Evolutionary conservation across 2,797 vertebrate species (phyloP), one percentile per base, ranked within the genome.

Genomic region (Paedocypris micromegethes): DNA sequence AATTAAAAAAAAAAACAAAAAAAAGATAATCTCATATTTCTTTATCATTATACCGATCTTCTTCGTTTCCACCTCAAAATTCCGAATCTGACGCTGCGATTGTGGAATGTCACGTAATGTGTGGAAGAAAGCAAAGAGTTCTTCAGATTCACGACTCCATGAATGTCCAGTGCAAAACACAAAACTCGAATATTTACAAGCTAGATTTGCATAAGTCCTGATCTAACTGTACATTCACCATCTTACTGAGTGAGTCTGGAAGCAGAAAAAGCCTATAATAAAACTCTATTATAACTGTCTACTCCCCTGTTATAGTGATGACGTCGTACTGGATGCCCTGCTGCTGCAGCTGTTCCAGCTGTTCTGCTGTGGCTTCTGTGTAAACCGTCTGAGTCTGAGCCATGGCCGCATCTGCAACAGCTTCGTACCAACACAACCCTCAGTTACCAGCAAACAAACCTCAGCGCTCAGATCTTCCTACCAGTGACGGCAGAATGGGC

Each of bases 321-420:
- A 98, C 92, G 0, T 97, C 95, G 2, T 97, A 99, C 67, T 94
- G 92, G 82, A 98, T 91, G 66, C 91, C 93, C 51, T 94, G 89
- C 72, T 92, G 92, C 79, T 96, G 94, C 84, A 97, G 89, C 83
- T 93, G 92, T 73, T 92, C 93, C 70, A 94, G 86, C 85, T 93
- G 93, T 75, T 94, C 94, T 0, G 92, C 88, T 0, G 90, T 90
- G 0, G 92, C 87, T 77, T 97, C 94, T 0, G 93, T 9, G 74
- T 95, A 94, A 4, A 97, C 83, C 0, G 92, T 88, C 83, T 93
- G 94, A 0, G 90, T 86, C 83, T 97, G 93, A 0, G 89, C 89
- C 91, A 96, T 91, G 4, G 93, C 93, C 3, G 90, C 91, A 2
- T 98, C 95, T 0, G 93, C 93, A 77, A 94, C 95, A 0, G 93